Percentiles rank a stretch among this genome's conserved stretches.
Conservation (phyloP, 2,113 vertebrate genomes). For the Sporophila hypoxantha region DNA sequence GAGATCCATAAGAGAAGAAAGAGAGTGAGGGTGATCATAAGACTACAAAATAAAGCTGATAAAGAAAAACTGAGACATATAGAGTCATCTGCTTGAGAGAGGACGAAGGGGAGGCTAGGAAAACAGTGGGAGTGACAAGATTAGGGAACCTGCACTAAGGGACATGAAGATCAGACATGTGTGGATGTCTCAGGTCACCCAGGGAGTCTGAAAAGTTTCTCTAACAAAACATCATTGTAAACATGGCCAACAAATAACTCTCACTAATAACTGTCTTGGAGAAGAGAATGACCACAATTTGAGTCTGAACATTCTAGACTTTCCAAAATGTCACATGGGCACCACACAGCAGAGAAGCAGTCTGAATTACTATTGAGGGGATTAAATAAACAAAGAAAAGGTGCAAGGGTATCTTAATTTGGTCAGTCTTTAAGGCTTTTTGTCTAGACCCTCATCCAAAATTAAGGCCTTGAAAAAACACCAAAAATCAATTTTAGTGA, state of each 20-base stretch:
- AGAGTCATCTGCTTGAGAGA: neutral
- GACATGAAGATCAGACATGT: neutral
- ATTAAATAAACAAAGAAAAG: neutral
- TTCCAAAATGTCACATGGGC: neutral
- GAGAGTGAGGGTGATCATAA: neutral
- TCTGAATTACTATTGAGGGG: no score
- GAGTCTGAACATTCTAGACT: neutral
- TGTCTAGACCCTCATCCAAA: neutral
- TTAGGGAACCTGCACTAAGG: neutral
- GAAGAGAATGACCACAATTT: neutral
- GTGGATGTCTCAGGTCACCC: neutral
- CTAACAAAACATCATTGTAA: neutral
- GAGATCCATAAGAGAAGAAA: neutral
- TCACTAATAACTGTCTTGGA: neutral
- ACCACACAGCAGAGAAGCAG: neutral
- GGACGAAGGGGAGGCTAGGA: neutral
- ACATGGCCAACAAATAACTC: neutral
- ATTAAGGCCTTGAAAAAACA: neutral
- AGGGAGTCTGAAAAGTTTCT: neutral
- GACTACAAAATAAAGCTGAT: neutral
- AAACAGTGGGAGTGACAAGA: neutral
- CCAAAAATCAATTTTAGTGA: neutral
- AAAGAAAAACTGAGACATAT: neutral
- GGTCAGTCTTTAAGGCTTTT: accelerated
- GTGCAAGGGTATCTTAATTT: neutral